Evolutionary conservation across 2,888 invertebrate genomes (phyloP), one percentile per base, ranked within the genome.

Genomic region (Palloptera scutellata): DNA sequence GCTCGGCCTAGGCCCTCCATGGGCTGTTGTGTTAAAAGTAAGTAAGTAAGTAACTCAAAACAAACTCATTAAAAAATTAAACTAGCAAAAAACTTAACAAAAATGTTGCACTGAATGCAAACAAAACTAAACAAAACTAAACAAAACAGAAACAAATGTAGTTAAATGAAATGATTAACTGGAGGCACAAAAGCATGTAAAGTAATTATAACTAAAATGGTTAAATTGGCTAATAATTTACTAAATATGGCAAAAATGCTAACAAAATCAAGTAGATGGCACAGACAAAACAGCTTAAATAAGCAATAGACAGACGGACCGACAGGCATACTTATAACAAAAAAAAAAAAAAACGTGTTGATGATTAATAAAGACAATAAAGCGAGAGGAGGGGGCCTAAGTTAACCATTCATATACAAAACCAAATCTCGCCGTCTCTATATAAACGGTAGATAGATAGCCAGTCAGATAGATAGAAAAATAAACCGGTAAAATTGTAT

Each of bases 401-500:
- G 30, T 2, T 30, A n/a, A n/a, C n/a, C n/a, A 30, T 30, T 30
- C 30, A 30, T 6, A 30, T 6, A 30, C 30, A 30, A 30, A 30
- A 30, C 30, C 30, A 30, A 2, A 30, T 2, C 30, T 30, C 30
- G 30, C 6, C 30, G 30, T 30, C 30, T 30, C 30, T 4, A 30
- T 30, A 30, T 48, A 15, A 10, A 48, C 48, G 48, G 11, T 15
- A 48, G 48, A 48, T 11, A 15, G 6, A 0, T 13, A 15, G 13
- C 12, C 12, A 40, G n/a, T 8, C 5, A 5, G 30, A 40, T 15
- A 11, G 40, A 45, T 41, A 57, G 19, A 15, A 55, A 43, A 54
- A 43, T 12, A 64, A 64, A 64, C 64, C 57, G 64, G 64, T 64
- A 48, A 17, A 48, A 52, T 48, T 48, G 48, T 48, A n/a, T 10